Conservation (phyloP, 2,888 invertebrate species). For the Vannuccia rotundouncinata region DNA sequence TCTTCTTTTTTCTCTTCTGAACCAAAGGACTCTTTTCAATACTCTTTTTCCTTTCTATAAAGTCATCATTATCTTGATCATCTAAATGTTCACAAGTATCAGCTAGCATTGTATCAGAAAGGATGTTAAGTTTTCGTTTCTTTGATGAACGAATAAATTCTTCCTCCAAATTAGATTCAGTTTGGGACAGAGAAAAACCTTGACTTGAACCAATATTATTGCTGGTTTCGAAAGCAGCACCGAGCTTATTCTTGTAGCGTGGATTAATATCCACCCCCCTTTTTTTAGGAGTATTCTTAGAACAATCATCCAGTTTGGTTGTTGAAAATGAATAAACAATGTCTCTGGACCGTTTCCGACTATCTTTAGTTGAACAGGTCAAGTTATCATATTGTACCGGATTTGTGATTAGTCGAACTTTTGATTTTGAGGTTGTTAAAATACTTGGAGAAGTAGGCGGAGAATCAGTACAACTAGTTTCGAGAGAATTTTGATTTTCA, state of each 20-base stretch:
- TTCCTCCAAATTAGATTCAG: not conserved
- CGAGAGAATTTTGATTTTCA: not conserved
- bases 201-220: not conserved
- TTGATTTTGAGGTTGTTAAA: not conserved
- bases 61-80: constrained; percentile 16
- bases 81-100: not conserved
- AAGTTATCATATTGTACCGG: too few relatives aligned
- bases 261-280: too few relatives aligned
- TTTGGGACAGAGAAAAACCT: not conserved
- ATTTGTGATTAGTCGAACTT: too few relatives aligned
- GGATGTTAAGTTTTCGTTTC: not conserved
- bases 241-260: not conserved
- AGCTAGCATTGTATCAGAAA: not conserved
- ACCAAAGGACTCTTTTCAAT: not conserved
- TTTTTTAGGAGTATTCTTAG: too few relatives aligned
- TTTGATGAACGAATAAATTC: not conserved
- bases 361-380: too few relatives aligned
- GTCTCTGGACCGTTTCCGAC: too few relatives aligned
- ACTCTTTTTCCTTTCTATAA: not conserved
- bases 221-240: not conserved
- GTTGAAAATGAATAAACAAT: too few relatives aligned
- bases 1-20: not conserved
- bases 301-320: too few relatives aligned
- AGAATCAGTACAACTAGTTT: not conserved
- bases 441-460: not conserved